A percentile compares a stretch with the other conserved stretches of the same genome.
Evolutionary conservation across 2,888 invertebrate genomes (phyloP).

Genomic region (Andrena chrysosceles): DNA sequence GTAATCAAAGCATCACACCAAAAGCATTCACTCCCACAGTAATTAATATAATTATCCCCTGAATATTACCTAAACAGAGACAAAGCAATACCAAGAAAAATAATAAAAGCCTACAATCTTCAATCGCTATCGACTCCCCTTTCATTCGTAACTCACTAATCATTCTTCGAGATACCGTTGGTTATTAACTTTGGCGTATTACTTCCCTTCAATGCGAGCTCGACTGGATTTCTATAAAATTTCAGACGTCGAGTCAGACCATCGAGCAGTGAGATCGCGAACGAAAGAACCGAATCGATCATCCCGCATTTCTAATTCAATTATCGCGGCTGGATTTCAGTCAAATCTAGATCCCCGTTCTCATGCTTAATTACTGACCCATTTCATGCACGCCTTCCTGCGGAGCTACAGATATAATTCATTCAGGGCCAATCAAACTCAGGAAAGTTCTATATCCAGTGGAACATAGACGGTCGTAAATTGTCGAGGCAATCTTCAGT

Average conservation of each 20-base stretch:
- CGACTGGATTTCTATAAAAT: background rate
- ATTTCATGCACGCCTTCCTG: slow-evolving; percentile 46
- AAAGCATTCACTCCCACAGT: too few relatives aligned
- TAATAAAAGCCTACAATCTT: too few relatives aligned
- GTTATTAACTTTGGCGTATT: background rate
- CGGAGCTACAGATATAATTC: slow-evolving; percentile 43
- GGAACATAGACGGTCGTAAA: slow-evolving; percentile 32
- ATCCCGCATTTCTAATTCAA: slow-evolving; percentile 50
- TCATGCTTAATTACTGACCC: slow-evolving; percentile 61
- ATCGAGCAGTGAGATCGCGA: background rate
- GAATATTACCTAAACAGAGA: too few relatives aligned
- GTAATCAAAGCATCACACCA: background rate
- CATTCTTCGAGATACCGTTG: too few relatives aligned
- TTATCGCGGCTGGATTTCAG: slow-evolving; percentile 46
- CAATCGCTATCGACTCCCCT: too few relatives aligned
- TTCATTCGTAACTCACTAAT: background rate
- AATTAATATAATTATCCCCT: too few relatives aligned
- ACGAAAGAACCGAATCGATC: slow-evolving; percentile 33
- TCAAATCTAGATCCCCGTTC: slow-evolving; percentile 50
- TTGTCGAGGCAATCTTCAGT: slow-evolving; percentile 43
- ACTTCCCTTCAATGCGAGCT: background rate
- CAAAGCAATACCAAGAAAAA: too few relatives aligned
- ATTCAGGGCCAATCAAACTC: slow-evolving; percentile 61
- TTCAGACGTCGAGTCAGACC: background rate
- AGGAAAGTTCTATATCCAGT: slow-evolving; percentile 45